Evolutionary conservation across 2,113 vertebrate species (phyloP).

Genomic region (Oenanthe melanoleuca): DNA sequence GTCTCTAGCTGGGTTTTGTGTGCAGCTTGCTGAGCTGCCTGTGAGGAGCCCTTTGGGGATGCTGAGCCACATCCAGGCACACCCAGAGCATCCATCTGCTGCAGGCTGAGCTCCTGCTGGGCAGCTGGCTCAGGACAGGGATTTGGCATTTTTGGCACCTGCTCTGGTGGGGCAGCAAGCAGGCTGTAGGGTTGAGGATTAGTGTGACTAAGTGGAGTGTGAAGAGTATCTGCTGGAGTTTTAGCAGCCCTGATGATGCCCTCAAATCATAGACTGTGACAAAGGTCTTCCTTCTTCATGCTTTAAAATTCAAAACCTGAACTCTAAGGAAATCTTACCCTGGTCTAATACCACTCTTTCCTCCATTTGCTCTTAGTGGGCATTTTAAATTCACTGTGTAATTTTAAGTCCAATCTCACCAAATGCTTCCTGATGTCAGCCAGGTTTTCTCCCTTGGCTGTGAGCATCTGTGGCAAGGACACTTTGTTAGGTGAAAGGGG

Average conservation of each 20-base stretch:
- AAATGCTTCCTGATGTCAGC: not conserved
- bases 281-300: not conserved
- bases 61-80: fast-evolving
- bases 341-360: not conserved
- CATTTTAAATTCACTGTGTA: not conserved
- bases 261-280: not conserved
- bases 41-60: fast-evolving
- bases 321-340: not conserved
- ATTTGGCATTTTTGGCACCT: not conserved
- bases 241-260: not conserved
- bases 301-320: not conserved
- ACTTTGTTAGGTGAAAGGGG: not conserved
- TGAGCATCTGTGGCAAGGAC: not conserved
- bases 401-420: not conserved
- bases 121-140: fast-evolving
- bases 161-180: not conserved
- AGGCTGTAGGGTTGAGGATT: not conserved
- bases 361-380: not conserved
- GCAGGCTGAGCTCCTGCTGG: fast-evolving
- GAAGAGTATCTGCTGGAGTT: not conserved
- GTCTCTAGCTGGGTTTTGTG: not conserved
- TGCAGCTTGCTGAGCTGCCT: not conserved
- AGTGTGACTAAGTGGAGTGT: not conserved
- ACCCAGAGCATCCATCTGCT: fast-evolving
- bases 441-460: not conserved